These are phyloP conservation scores for Ursus arctos DNA, from an alignment of 2,113 vertebrate species.

Conservation along the genomic window DNA sequence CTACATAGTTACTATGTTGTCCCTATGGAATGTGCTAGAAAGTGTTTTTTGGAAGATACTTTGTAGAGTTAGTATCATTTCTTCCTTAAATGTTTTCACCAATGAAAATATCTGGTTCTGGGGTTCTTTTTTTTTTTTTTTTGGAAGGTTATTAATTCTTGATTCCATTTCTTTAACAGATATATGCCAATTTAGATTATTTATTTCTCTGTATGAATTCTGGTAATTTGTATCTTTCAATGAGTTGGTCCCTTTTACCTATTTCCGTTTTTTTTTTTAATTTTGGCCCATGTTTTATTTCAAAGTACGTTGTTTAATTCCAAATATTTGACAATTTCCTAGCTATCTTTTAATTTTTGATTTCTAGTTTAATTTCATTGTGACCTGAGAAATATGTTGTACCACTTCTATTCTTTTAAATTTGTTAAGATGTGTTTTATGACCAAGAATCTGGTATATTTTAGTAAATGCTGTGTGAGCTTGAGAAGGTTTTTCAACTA, in stretches of 20 bases:
- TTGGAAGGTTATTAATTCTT: not conserved
- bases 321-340: not conserved
- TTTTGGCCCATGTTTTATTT: not conserved
- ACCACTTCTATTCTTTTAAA: not conserved
- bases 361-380: not conserved
- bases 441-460: not conserved
- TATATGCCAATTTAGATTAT: not conserved
- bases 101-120: not conserved
- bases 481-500: not conserved
- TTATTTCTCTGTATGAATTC: not conserved
- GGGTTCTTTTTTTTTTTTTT: not conserved
- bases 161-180: not conserved
- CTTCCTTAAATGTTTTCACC: not conserved
- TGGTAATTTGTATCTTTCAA: not conserved
- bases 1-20: not conserved
- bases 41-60: not conserved
- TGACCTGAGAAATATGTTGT: not conserved
- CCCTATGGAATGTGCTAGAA: not conserved
- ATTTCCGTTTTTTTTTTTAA: too few relatives aligned
- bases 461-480: not conserved
- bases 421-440: not conserved
- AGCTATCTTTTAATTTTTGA: not conserved
- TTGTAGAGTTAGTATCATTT: not conserved
- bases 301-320: not conserved
- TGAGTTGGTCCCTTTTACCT: not conserved